Percentiles rank a stretch among this genome's conserved stretches.
These are phyloP conservation scores for Mormyrus hasselquistii DNA, from an alignment of 2,797 vertebrate species.

Conservation along the genomic window DNA sequence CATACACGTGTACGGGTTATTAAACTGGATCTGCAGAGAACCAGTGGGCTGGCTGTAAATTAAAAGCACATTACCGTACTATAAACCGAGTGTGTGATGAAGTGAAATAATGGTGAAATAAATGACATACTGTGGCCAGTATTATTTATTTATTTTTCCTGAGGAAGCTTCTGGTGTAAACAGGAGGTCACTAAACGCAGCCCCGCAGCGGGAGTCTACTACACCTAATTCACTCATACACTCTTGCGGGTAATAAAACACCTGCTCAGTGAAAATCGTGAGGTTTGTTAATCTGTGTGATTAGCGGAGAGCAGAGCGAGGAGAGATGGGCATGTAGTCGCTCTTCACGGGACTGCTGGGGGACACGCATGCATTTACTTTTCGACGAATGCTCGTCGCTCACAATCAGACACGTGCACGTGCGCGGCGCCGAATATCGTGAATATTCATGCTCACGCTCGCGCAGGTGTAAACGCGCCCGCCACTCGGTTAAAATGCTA, in stretches of 20 bases:
- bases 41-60: slow-evolving; percentile 34
- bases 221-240: neutral
- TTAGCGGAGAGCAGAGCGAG: neutral
- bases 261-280: neutral
- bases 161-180: slow-evolving; percentile 21
- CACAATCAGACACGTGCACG: neutral
- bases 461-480: neutral
- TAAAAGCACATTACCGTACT: slow-evolving; percentile 32
- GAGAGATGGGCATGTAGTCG: neutral
- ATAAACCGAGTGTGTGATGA: slow-evolving; percentile 38
- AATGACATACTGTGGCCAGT: neutral
- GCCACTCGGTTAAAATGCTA: neutral
- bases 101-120: slow-evolving; percentile 27
- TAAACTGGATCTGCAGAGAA: slow-evolving; percentile 33
- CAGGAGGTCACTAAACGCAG: neutral
- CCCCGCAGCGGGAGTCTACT: neutral
- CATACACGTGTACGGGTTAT: slow-evolving; percentile 31
- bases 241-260: slow-evolving; percentile 7
- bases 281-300: neutral
- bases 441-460: neutral
- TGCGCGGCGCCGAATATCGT: neutral
- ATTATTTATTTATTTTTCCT: neutral
- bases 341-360: neutral
- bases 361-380: neutral
- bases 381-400: neutral